Evolutionary conservation across 2,888 invertebrate genomes (phyloP).

Genomic region (Pristionchus entomophagus): DNA sequence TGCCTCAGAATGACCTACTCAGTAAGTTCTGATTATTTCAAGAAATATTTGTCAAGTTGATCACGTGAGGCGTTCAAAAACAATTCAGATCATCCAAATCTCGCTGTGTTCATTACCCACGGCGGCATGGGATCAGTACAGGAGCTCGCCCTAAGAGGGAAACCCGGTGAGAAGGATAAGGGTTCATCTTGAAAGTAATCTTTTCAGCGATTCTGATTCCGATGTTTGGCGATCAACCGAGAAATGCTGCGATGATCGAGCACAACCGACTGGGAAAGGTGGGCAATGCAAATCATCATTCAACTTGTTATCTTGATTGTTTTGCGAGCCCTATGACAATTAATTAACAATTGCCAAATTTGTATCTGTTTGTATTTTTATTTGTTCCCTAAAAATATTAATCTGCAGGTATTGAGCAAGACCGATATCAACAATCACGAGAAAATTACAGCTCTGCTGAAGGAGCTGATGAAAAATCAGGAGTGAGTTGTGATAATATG

Average conservation of each 20-base stretch:
- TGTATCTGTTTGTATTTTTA: too few species aligned
- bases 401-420: background rate
- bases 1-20: constrained; percentile 26
- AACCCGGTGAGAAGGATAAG: background rate
- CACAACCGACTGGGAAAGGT: constrained; percentile 20
- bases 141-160: background rate
- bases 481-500: background rate
- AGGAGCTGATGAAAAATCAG: background rate
- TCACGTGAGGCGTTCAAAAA: background rate
- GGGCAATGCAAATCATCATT: background rate
- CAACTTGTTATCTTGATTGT: too few species aligned
- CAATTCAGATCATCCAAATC: background rate
- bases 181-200: background rate
- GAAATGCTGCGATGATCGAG: constrained; percentile 10
- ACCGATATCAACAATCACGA: background rate
- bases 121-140: background rate
- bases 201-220: background rate
- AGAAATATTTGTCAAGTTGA: background rate
- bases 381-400: too few species aligned
- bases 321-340: too few species aligned
- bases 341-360: too few species aligned
- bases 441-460: background rate
- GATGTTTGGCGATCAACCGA: background rate
- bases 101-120: background rate
- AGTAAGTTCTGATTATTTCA: background rate